phyloP scores from a whole-genome alignment of 2,113 vertebrate genomes.

The Agelaius tricolor region DNA sequence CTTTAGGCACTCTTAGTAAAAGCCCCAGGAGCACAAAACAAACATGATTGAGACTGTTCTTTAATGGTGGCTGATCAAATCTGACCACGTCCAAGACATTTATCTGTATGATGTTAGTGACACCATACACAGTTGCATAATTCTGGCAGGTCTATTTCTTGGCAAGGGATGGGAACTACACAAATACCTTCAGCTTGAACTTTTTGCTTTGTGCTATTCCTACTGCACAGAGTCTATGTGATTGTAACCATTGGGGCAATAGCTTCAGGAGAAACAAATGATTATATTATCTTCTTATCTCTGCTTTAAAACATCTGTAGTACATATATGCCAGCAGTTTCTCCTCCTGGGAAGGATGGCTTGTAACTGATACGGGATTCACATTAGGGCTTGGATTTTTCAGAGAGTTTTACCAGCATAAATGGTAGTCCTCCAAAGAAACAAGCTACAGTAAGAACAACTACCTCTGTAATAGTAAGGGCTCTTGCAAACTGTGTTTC shows the following conservation, averaged over 20 bases:
- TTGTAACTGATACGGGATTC: background rate
- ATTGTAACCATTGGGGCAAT: background rate
- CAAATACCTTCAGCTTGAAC: background rate
- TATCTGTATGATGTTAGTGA: background rate
- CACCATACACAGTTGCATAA: background rate
- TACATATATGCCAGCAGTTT: background rate
- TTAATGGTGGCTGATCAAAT: background rate
- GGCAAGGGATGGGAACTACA: background rate
- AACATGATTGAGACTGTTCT: accelerated
- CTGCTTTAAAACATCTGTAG: background rate
- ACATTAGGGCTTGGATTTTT: background rate
- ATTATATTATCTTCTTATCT: background rate
- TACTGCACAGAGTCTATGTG: background rate
- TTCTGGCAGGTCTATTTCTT: background rate
- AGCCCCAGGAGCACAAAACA: background rate
- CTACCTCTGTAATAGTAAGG: background rate
- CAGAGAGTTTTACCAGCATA: background rate
- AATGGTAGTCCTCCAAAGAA: background rate
- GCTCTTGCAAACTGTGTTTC: background rate
- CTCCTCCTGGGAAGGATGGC: background rate
- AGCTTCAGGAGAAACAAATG: background rate
- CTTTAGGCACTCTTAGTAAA: background rate
- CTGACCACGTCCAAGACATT: background rate
- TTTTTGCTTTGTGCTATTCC: background rate
- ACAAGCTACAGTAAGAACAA: background rate